phyloP scores from a whole-genome alignment of 2,888 invertebrate genomes.

The Pristionchus maxplancki region DNA sequence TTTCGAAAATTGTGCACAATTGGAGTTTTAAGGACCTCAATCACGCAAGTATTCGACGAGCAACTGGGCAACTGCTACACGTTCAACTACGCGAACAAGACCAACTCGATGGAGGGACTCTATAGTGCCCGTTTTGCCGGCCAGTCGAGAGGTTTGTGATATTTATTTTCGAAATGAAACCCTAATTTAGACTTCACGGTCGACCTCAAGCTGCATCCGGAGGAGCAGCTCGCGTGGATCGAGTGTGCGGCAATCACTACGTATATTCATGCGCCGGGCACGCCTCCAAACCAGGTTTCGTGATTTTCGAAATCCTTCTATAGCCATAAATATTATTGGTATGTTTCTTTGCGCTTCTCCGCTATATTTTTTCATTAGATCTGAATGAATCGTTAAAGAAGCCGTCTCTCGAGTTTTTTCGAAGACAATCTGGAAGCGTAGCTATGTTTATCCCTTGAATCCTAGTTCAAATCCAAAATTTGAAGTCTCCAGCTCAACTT shows the following conservation, averaged over 20 bases:
- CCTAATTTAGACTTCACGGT: background rate
- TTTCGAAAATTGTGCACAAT: background rate
- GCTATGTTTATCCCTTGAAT: too few species aligned
- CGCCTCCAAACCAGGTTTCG: background rate
- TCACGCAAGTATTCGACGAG: background rate
- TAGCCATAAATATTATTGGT: too few species aligned
- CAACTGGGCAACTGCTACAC: slow-evolving; percentile 39
- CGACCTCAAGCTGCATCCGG: background rate
- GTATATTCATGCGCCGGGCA: slow-evolving; percentile 30
- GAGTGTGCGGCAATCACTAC: background rate
- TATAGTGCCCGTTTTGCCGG: background rate
- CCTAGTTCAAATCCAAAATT: too few species aligned
- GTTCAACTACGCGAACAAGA: slow-evolving; percentile 27
- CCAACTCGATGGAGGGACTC: background rate
- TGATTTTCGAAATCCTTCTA: too few species aligned
- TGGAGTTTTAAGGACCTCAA: background rate
- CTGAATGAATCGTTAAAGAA: too few species aligned
- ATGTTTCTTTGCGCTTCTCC: too few species aligned
- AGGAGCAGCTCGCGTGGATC: slow-evolving; percentile 1
- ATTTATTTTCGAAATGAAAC: background rate
- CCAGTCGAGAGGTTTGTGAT: background rate
- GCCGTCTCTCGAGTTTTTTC: too few species aligned
- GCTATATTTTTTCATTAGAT: too few species aligned
- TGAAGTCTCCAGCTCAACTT: too few species aligned
- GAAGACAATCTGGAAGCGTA: too few species aligned